These are phyloP conservation scores for Ia io DNA, from an alignment of 2,113 vertebrate genomes.

Conservation along the genomic window DNA sequence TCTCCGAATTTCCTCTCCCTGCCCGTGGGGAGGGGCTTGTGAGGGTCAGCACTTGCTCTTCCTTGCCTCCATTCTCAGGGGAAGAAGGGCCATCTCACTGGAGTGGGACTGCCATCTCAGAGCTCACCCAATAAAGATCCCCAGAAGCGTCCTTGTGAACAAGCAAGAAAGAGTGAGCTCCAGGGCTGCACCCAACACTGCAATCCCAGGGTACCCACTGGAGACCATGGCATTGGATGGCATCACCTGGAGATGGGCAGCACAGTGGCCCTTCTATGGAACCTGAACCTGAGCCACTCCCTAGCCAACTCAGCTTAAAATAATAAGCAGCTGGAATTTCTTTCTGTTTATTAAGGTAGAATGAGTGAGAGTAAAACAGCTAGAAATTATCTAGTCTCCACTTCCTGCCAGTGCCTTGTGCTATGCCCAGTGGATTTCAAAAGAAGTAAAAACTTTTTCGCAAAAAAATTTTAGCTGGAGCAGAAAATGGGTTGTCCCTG, in stretches of 20 bases:
- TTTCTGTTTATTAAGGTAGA: not conserved
- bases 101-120: not conserved
- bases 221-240: rapidly evolving
- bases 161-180: not conserved
- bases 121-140: not conserved
- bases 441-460: not conserved
- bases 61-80: not conserved
- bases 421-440: not conserved
- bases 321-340: not conserved
- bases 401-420: not conserved
- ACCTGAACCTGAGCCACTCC: not conserved
- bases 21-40: not conserved
- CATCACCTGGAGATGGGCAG: not conserved
- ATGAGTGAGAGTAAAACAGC: not conserved
- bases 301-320: not conserved
- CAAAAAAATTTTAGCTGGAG: not conserved
- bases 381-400: not conserved
- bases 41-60: not conserved
- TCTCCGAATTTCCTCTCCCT: not conserved
- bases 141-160: not conserved
- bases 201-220: not conserved
- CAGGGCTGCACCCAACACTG: not conserved
- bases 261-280: not conserved
- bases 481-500: not conserved
- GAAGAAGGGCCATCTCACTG: not conserved